Percentiles rank a stretch among this genome's conserved stretches.
These are phyloP conservation scores for Rhadina sibilatrix DNA, from an alignment of 2,113 vertebrate species.

Conservation along the genomic window DNA sequence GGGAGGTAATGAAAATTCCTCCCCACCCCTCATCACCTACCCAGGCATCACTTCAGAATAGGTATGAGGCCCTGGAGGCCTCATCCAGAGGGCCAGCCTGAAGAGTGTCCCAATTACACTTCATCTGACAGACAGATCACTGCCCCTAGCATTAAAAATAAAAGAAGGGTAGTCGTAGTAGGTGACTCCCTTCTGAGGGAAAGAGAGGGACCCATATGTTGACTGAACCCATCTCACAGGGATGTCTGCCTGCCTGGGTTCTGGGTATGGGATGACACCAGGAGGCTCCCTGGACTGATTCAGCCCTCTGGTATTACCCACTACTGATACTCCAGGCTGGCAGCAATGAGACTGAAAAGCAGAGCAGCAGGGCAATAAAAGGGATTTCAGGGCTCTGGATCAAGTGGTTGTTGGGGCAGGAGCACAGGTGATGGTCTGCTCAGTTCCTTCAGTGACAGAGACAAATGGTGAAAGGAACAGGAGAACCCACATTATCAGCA, in stretches of 20 bases:
- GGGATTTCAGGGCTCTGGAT: too few species aligned
- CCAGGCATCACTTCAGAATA: neutral
- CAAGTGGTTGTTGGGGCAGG: neutral
- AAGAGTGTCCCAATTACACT: neutral
- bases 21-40: neutral
- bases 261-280: too few species aligned
- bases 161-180: accelerated
- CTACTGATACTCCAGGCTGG: neutral
- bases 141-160: neutral
- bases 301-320: neutral
- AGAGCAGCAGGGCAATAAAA: neutral
- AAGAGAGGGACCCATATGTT: accelerated
- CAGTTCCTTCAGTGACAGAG: neutral
- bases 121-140: neutral
- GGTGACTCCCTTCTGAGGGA: neutral
- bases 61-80: neutral
- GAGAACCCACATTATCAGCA: neutral
- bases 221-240: too few species aligned
- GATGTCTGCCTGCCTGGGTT: neutral
- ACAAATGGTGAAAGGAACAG: neutral
- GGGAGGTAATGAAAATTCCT: neutral
- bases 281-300: neutral
- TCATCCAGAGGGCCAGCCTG: neutral
- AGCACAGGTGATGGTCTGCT: neutral
- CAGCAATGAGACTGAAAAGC: neutral